phyloP scores from a whole-genome alignment of 2,888 invertebrate species.

The Theretra japonica region DNA sequence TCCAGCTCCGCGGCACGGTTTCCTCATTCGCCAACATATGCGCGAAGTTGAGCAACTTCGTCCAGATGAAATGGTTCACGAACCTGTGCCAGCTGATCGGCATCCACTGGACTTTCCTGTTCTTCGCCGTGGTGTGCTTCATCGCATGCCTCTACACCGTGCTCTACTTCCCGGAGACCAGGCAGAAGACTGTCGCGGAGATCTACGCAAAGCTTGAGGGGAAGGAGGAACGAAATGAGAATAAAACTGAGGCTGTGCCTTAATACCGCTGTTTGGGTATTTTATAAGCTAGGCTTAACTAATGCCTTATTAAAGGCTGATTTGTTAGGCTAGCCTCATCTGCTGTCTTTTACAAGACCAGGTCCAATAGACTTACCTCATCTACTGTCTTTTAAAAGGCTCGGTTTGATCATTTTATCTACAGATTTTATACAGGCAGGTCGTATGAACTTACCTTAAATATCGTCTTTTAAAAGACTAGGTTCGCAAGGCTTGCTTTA shows the following conservation, averaged over 20 bases:
- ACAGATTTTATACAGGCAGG: too few species aligned
- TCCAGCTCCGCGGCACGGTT: slow-evolving; percentile 75
- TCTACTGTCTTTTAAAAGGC: too few species aligned
- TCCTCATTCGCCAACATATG: slow-evolving; percentile 75
- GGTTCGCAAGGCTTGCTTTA: too few species aligned
- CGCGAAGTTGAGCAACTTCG: slow-evolving; percentile 77
- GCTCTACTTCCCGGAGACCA: slow-evolving; percentile 72
- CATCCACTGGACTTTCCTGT: slow-evolving; percentile 76
- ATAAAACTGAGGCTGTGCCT: slow-evolving; percentile 53
- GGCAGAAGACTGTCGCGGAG: slow-evolving; percentile 70
- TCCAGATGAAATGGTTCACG: slow-evolving; percentile 79
- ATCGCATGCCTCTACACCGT: slow-evolving; percentile 67
- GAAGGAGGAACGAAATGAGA: slow-evolving; percentile 50
- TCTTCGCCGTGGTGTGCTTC: slow-evolving; percentile 71
- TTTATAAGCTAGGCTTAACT: not conserved
- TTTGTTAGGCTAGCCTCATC: too few species aligned
- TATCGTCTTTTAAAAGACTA: too few species aligned
- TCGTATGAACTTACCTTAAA: too few species aligned
- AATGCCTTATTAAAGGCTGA: too few species aligned
- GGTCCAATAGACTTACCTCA: too few species aligned
- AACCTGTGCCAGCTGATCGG: slow-evolving; percentile 67
- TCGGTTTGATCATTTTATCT: too few species aligned
- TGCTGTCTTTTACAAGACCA: too few species aligned
- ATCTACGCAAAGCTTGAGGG: slow-evolving; percentile 70
- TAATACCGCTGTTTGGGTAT: slow-evolving; percentile 35